A percentile compares a stretch with the other conserved stretches of the same genome.
Evolutionary conservation across 2,797 vertebrate genomes (phyloP).

Genomic region (Paguma larvata): DNA sequence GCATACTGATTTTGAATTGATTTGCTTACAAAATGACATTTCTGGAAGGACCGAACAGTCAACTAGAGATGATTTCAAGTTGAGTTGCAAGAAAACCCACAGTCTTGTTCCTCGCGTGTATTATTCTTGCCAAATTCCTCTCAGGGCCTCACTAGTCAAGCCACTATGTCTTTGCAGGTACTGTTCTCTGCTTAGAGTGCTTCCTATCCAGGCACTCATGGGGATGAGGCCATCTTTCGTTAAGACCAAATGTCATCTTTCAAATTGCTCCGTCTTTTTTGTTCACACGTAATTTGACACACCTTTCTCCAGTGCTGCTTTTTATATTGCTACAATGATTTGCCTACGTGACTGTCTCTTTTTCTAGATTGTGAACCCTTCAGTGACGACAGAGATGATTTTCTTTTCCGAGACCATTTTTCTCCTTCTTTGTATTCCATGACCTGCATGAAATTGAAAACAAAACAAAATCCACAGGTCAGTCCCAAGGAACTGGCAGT

Average conservation of each 20-base stretch:
- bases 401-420: constrained; percentile 45
- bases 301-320: background rate
- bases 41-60: background rate
- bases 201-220: background rate
- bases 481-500: constrained; percentile 28
- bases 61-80: background rate
- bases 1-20: constrained; percentile 12
- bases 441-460: constrained; percentile 64
- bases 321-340: background rate
- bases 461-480: background rate
- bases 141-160: background rate
- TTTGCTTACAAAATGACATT: constrained; percentile 30
- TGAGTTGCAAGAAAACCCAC: constrained; percentile 11
- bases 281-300: background rate
- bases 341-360: background rate
- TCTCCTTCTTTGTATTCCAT: constrained; percentile 41
- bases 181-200: background rate
- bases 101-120: background rate
- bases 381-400: constrained; percentile 23
- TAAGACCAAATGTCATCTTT: background rate
- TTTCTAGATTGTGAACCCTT: background rate
- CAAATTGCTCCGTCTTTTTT: background rate
- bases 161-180: background rate
- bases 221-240: background rate
- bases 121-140: background rate